Base-by-base conservation (phyloP, 2,888 invertebrate species). In the Ephialtes manifestator region DNA sequence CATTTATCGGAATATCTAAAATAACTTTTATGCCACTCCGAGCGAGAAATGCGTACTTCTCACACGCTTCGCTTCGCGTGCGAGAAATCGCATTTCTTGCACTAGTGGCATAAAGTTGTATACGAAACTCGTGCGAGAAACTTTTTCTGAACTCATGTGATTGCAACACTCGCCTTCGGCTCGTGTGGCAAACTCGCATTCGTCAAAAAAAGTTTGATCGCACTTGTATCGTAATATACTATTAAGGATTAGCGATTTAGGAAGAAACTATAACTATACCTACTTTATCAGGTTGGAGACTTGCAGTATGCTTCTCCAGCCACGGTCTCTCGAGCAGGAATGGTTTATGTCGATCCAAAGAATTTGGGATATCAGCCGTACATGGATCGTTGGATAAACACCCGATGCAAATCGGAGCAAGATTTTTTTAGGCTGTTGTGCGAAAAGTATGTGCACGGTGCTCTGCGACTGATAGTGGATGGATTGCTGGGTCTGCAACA, bases 261-360 rank as follows among this genome's bases (percentile, higher is more conserved):
- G 39, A 15, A 20, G 5, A 18, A 53, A 43, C 35, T n/a, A 39
- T 63, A 43, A 48, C 35, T 48, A 28, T 24, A 5, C 35, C 39
- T 60, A 31, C 65, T 39, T 65, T 11, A 4, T 11, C 87, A 96
- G 96, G 97, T 98, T 35, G 98, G 97, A 1, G 97, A 98, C 94
- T 95, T 99, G 85, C 97, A 97, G 93, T 98, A 97, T 90, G 98
- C 98, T 0, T 98, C 98, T 0, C 99, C 99, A 0, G 98, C 98
- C 0, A 98, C 98, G 0, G 98, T 99, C 3, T 98, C 98, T 0
- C 95, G 98, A 77, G 98, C 98, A 10, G 98, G 98, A 46, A 98
- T 99, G 98, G 98, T 99, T 11, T 99, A 97, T 90, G 98, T 99
- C 0, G 98, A 98, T 91, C 98, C 98, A 0, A 98, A 98, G 94